Evolutionary conservation across 2,797 vertebrate species (phyloP), one percentile per base, ranked within the genome.

Genomic region (Lepilemur septentrionalis): DNA sequence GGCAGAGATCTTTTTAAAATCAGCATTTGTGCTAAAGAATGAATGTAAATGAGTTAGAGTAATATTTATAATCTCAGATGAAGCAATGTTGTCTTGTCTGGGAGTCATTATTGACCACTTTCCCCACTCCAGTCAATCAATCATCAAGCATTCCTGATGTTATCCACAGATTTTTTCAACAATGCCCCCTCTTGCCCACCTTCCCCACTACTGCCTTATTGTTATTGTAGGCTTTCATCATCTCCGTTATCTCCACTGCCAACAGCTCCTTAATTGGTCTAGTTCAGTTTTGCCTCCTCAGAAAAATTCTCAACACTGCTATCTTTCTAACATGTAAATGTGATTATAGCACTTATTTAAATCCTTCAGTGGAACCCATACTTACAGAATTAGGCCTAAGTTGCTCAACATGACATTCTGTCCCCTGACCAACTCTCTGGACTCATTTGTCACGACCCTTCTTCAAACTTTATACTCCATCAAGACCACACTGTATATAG

Each of bases 311-410:
- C n/a, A 80, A 63, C 23, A 84, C 1, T 75, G 20, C 3, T 43
- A 57, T 50, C 59, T 96, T 94, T 90, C 41, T 48, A 91, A 96
- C 93, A 57, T 46, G 52, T n/a, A 76, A 94, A 87, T 70, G 14
- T 86, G 20, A 67, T 72, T 95, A 87, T 46, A 73, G 83, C 35
- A 92, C 11, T 65, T 14, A 55, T 83, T 86, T 87, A 87, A 79
- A 55, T 75, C 35, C 12, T 69, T 87, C 57, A 80, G 20, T 23
- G 9, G 14, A 92, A 91, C 30, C 17, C 15, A 84, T 43, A 80
- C 32, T 88, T 73, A 50, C 0, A 55, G 14, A 93, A 65, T 28
- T 57, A 93, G 57, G 7, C 22, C 28, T 59, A 57, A 93, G 8
- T 81, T 87, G 38, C 17, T 67, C 35, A 84, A 65, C 9, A n/a